Evolutionary conservation across 2,113 vertebrate genomes (phyloP), one percentile per base, ranked within the genome.

Genomic region (Ctenodactylus gundi): DNA sequence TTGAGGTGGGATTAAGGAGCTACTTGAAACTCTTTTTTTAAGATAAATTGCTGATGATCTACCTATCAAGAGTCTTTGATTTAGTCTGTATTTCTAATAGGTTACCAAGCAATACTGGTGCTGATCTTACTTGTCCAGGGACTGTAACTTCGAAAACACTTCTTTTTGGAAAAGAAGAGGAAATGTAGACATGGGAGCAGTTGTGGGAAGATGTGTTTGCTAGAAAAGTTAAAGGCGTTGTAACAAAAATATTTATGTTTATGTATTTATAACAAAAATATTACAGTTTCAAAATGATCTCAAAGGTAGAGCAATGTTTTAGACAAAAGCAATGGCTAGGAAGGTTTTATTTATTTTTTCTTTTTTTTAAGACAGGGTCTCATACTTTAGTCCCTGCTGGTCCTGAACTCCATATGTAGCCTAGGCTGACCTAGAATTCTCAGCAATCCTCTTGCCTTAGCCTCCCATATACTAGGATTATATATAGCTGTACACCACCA

Each of bases 341-440:
- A 89, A 85, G 44, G 18, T 81, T 85, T 55, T 91, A 14, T 85
- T 76, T 95, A n/a, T n/a, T n/a, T n/a, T n/a, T n/a, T n/a, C n/a
- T n/a, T n/a, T n/a, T n/a, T n/a, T n/a, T n/a, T n/a, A n/a, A n/a
- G n/a, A n/a, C n/a, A n/a, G n/a, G n/a, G n/a, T n/a, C n/a, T n/a
- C n/a, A n/a, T n/a, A n/a, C n/a, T n/a, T n/a, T n/a, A n/a, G n/a
- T n/a, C n/a, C n/a, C n/a, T n/a, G n/a, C n/a, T n/a, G n/a, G n/a
- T n/a, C n/a, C n/a, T n/a, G n/a, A n/a, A n/a, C n/a, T n/a, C n/a
- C n/a, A n/a, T n/a, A n/a, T n/a, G n/a, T n/a, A n/a, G n/a, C n/a
- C n/a, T n/a, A n/a, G n/a, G n/a, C n/a, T n/a, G n/a, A n/a, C n/a
- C n/a, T n/a, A n/a, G n/a, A n/a, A n/a, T n/a, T n/a, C n/a, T n/a